Percentiles rank a stretch among this genome's conserved stretches.
Conservation (phyloP, 2,888 invertebrate species). For the Bombyx huttoni region DNA sequence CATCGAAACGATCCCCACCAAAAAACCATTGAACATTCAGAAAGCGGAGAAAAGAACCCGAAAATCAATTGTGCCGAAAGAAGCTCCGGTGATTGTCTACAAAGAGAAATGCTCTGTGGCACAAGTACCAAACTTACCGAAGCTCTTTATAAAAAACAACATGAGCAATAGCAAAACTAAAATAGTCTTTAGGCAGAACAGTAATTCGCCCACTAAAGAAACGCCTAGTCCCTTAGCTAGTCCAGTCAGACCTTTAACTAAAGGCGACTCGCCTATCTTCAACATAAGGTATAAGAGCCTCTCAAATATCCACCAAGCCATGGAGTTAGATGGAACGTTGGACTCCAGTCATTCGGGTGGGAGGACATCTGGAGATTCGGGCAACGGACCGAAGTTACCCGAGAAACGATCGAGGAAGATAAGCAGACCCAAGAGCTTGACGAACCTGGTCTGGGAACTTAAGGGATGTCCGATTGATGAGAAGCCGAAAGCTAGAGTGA, state of each 20-base stretch:
- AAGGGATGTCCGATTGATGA: conserved; percentile 64
- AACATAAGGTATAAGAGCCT: conserved; percentile 81
- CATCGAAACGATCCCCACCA: conserved; percentile 91
- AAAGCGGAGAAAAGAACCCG: conserved; percentile 84
- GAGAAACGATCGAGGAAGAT: conserved; percentile 86
- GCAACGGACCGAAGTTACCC: conserved; percentile 82
- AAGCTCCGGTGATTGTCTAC: conserved; percentile 66
- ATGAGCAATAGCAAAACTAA: conserved; percentile 76
- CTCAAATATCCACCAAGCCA: conserved; percentile 81
- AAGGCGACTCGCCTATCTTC: conserved; percentile 82
- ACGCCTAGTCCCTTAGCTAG: conserved; percentile 75
- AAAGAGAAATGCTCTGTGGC: conserved; percentile 74
- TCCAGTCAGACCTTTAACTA: conserved; percentile 67
- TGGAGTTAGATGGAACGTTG: conserved; percentile 85
- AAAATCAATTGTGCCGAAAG: conserved; percentile 75
- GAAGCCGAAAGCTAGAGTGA: conserved; percentile 63
- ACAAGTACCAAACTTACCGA: conserved; percentile 73
- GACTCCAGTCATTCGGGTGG: conserved; percentile 93
- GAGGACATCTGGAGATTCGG: conserved; percentile 87
- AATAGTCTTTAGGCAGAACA: conserved; percentile 78
- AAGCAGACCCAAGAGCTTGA: conserved; percentile 87
- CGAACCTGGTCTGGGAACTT: conserved; percentile 89
- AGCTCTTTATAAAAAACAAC: conserved; percentile 84
- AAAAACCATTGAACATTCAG: conserved; percentile 73
- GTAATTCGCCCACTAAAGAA: conserved; percentile 80